Evolutionary conservation across 2,113 vertebrate genomes (phyloP).

Genomic region (Peromyscus californicus): DNA sequence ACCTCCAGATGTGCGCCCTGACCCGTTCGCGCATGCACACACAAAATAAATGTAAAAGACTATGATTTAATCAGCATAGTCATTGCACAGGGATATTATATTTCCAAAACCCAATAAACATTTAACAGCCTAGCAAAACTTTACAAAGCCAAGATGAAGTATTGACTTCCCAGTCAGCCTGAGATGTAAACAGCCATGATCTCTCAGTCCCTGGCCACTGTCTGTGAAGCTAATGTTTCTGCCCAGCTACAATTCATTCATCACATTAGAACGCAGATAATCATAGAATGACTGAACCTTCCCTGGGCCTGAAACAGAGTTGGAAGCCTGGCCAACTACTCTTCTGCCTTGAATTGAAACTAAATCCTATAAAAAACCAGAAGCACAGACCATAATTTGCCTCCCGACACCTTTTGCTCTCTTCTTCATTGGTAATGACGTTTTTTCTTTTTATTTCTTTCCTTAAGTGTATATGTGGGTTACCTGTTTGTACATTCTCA

Average conservation of each 20-base stretch:
- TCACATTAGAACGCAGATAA: not conserved
- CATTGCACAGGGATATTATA: not conserved
- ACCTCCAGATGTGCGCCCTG: too few relatives aligned
- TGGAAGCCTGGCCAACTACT: not conserved
- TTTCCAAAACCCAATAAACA: not conserved
- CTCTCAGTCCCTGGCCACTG: not conserved
- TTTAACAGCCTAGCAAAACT: not conserved
- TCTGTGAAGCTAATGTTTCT: conserved; percentile 20
- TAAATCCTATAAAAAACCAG: not conserved
- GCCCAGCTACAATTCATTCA: not conserved
- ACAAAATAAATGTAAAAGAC: not conserved
- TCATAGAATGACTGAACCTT: conserved; percentile 23
- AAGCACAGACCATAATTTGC: not conserved
- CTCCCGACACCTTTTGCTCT: not conserved
- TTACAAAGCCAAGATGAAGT: not conserved
- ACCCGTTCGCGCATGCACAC: not conserved
- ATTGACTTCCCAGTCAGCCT: not conserved
- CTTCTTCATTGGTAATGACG: not conserved
- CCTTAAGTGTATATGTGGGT: not conserved
- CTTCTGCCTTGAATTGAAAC: not conserved
- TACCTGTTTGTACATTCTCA: too few relatives aligned
- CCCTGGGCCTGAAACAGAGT: not conserved
- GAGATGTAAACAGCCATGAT: not conserved
- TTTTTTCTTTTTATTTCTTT: not conserved
- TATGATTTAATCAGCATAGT: conserved; percentile 12